Evolutionary conservation across 2,113 vertebrate genomes (phyloP).

Genomic region (Anser cygnoides): DNA sequence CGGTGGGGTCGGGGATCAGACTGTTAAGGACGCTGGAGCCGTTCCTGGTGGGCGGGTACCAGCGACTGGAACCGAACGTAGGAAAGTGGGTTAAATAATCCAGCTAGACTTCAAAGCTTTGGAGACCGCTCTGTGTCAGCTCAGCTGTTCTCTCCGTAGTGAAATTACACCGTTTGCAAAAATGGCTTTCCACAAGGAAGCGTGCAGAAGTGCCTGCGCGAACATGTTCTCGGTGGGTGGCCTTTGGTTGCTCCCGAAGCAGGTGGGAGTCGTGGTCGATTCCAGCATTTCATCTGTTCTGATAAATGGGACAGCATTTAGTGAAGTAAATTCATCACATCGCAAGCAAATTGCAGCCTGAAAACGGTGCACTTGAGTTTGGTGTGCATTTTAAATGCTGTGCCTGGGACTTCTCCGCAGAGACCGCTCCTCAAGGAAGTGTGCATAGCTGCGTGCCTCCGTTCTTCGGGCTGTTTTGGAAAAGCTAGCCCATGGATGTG

Average conservation of each 20-base stretch:
- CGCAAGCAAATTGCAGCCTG: neutral
- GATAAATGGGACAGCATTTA: neutral
- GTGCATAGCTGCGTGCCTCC: neutral
- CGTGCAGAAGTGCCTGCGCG: neutral
- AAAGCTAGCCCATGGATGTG: neutral
- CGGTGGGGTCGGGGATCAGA: neutral
- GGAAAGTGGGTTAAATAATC: neutral
- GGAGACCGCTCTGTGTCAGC: neutral
- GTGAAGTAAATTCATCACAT: neutral
- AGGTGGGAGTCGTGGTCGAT: neutral
- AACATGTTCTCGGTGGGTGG: neutral
- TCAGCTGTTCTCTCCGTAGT: neutral
- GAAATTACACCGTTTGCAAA: neutral
- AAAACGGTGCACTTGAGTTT: neutral
- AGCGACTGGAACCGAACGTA: neutral
- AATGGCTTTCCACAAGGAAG: neutral
- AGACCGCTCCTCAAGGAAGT: accelerated
- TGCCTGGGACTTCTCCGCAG: neutral
- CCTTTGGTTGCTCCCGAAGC: neutral
- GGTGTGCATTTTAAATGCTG: neutral
- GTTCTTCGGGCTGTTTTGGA: neutral
- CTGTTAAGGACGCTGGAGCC: neutral
- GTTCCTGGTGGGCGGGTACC: neutral
- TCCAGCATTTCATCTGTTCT: neutral
- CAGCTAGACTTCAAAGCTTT: neutral